These are phyloP conservation scores for Ennomos erosarius DNA, from an alignment of 2,888 invertebrate genomes.

Conservation along the genomic window DNA sequence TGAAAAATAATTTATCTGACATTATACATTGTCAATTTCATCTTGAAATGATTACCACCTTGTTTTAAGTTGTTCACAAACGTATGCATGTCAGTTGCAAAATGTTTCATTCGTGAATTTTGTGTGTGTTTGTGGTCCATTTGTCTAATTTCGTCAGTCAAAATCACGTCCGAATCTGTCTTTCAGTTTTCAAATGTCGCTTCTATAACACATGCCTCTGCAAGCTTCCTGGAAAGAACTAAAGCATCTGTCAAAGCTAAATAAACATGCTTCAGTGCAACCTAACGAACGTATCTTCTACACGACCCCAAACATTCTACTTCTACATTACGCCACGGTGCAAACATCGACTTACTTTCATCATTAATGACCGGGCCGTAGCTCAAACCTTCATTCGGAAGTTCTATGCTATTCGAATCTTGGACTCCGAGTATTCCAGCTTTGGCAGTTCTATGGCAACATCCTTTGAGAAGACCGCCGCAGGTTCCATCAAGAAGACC, in stretches of 20 bases:
- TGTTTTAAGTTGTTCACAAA: too few relatives aligned
- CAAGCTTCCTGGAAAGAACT: conserved; percentile 1
- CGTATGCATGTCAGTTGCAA: too few relatives aligned
- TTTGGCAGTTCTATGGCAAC: conserved; percentile 92
- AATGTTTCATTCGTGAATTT: too few relatives aligned
- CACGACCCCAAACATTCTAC: conserved; percentile 20
- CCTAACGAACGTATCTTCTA: conserved; percentile 3
- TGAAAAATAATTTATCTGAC: too few relatives aligned
- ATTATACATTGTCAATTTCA: too few relatives aligned
- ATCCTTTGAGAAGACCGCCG: conserved; percentile 92
- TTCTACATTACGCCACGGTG: conserved; percentile 54
- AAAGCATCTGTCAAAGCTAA: not conserved
- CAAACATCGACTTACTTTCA: conserved; percentile 87
- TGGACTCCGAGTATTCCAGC: conserved; percentile 87
- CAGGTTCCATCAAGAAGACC: conserved; percentile 94
- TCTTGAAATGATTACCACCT: too few relatives aligned
- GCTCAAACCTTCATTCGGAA: conserved; percentile 86
- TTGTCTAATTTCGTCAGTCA: not conserved
- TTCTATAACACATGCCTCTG: conserved; percentile 10
- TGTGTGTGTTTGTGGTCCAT: not conserved
- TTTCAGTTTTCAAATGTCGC: not conserved
- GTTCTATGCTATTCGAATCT: conserved; percentile 87
- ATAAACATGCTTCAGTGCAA: conserved; percentile 8
- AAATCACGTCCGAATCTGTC: not conserved
- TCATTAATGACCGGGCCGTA: conserved; percentile 92